A percentile compares a stretch with the other conserved stretches of the same genome.
Evolutionary conservation across 64 coral and sea anemone genomes (phyloP).

Genomic region (Actinia equina): DNA sequence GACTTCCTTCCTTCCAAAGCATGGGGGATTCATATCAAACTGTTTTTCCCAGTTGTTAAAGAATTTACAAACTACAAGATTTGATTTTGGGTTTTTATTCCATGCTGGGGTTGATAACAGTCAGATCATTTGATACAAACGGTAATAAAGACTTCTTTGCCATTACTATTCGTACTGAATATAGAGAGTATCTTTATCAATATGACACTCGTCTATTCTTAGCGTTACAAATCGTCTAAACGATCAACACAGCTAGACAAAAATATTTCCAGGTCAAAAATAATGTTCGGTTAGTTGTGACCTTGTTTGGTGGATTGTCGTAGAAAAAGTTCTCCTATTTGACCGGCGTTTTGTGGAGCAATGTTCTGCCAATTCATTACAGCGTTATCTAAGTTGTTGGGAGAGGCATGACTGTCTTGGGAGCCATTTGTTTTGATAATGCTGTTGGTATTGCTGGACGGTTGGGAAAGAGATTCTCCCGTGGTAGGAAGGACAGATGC

Average conservation of each 20-base stretch:
- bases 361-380: conserved; percentile 16
- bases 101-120: background rate
- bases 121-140: background rate
- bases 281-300: background rate
- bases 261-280: background rate
- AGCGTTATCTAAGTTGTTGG: background rate
- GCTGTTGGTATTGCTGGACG: background rate
- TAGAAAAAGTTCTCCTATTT: conserved; percentile 17
- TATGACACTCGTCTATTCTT: background rate
- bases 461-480: background rate
- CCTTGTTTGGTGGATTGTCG: background rate
- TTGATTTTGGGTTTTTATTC: background rate
- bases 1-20: too few species aligned
- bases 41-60: too few species aligned
- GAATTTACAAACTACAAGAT: too few species aligned
- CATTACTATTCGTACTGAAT: background rate
- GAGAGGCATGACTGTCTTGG: background rate
- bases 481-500: background rate
- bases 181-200: background rate
- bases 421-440: background rate
- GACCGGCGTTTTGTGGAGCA: background rate
- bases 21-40: too few species aligned
- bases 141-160: background rate
- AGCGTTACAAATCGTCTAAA: background rate
- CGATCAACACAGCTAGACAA: background rate